These are phyloP conservation scores for Graphium colonna DNA, from an alignment of 2,888 invertebrate genomes.

Conservation along the genomic window DNA sequence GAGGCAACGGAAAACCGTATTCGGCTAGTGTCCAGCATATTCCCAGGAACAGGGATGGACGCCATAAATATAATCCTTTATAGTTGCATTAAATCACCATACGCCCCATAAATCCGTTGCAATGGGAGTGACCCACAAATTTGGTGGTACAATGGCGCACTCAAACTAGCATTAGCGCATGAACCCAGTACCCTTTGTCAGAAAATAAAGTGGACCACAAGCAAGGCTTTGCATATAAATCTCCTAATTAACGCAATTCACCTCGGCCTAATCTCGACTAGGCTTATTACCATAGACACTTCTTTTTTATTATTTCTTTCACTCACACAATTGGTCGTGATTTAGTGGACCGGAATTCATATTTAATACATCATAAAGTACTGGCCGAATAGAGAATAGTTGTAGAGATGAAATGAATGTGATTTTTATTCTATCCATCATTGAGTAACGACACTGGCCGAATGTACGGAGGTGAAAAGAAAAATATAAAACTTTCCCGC, in stretches of 20 bases:
- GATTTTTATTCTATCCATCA: no score
- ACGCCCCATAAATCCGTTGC: conserved; percentile 66
- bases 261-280: conserved; percentile 64
- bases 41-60: conserved; percentile 36
- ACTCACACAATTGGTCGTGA: conserved; percentile 56
- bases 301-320: conserved; percentile 38
- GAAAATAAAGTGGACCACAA: conserved; percentile 75
- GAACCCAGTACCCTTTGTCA: conserved; percentile 60
- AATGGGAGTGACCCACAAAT: conserved; percentile 73
- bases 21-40: conserved; percentile 20
- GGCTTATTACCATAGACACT: conserved; percentile 63
- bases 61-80: conserved; percentile 70
- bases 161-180: conserved; percentile 64
- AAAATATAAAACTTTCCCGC: no score
- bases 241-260: conserved; percentile 75
- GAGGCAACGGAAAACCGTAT: not conserved
- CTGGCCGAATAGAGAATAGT: not conserved
- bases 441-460: no score
- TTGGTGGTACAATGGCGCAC: conserved; percentile 55
- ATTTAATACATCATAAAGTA: conserved; percentile 15
- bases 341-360: conserved; percentile 59
- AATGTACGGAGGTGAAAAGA: no score
- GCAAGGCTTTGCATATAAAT: conserved; percentile 77
- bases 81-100: conserved; percentile 63
- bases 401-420: no score